Conservation (phyloP, 2,113 vertebrate genomes). For the Nipponia nippon region DNA sequence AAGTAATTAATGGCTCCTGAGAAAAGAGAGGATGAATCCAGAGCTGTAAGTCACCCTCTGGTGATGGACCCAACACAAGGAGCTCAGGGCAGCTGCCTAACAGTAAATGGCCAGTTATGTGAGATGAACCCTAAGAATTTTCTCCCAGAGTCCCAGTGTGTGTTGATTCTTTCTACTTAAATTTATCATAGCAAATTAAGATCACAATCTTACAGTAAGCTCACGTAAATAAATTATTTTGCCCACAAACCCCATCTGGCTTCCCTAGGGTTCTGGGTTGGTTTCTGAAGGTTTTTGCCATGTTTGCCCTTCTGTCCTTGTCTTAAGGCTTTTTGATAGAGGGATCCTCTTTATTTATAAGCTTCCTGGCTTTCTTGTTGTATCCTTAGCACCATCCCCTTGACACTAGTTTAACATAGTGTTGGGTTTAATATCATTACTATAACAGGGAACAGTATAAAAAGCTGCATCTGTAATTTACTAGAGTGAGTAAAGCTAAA, state of each 20-base stretch:
- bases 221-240: neutral
- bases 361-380: neutral
- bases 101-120: neutral
- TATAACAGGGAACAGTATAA: conserved; percentile 39
- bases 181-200: neutral
- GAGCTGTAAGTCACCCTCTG: neutral
- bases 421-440: conserved; percentile 19
- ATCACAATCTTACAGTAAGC: neutral
- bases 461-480: conserved; percentile 14
- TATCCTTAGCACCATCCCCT: neutral
- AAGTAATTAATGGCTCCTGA: neutral
- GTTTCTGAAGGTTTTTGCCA: neutral
- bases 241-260: neutral
- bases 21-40: neutral
- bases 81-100: neutral
- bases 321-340: neutral
- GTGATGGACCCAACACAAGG: neutral
- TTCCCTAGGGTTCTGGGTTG: neutral
- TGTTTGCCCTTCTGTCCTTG: neutral
- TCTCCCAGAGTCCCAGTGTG: neutral
- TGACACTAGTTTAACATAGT: neutral
- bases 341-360: neutral
- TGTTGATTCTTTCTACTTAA: neutral
- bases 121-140: neutral
- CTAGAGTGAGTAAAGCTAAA: conserved; percentile 36